phyloP scores from a whole-genome alignment of 2,797 vertebrate genomes.

The Cirrhinus mrigala region DNA sequence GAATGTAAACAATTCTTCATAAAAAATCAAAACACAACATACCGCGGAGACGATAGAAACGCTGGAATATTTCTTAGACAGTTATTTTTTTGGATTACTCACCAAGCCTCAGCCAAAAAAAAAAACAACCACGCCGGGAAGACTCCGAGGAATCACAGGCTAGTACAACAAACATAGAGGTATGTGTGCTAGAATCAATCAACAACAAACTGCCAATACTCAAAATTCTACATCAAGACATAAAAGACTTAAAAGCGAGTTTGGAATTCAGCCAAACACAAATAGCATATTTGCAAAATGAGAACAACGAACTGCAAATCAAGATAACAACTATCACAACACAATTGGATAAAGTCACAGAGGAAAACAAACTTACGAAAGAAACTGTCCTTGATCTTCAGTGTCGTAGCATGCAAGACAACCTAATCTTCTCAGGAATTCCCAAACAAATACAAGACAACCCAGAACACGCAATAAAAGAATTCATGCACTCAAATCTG shows the following conservation, averaged over 20 bases:
- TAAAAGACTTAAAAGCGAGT: background rate
- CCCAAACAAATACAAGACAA: background rate
- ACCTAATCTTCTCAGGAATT: background rate
- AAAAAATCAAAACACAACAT: background rate
- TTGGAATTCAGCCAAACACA: background rate
- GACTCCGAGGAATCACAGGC: background rate
- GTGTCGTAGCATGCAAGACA: background rate
- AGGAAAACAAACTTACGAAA: too few relatives aligned
- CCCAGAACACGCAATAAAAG: background rate
- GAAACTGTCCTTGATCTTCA: background rate
- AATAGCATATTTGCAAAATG: too few relatives aligned
- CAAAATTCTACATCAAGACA: background rate
- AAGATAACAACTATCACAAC: too few relatives aligned
- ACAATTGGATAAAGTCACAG: too few relatives aligned
- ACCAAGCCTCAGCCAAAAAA: too few relatives aligned
- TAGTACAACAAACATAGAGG: background rate
- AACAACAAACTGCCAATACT: background rate
- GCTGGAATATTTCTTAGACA: too few relatives aligned
- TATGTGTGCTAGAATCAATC: background rate
- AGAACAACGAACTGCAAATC: too few relatives aligned
- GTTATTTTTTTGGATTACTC: too few relatives aligned
- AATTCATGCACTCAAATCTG: background rate
- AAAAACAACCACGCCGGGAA: too few relatives aligned
- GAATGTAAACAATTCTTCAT: background rate
- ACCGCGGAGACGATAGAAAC: background rate